Conservation (phyloP, 2,888 invertebrate species). For the Glomeris marginata region DNA sequence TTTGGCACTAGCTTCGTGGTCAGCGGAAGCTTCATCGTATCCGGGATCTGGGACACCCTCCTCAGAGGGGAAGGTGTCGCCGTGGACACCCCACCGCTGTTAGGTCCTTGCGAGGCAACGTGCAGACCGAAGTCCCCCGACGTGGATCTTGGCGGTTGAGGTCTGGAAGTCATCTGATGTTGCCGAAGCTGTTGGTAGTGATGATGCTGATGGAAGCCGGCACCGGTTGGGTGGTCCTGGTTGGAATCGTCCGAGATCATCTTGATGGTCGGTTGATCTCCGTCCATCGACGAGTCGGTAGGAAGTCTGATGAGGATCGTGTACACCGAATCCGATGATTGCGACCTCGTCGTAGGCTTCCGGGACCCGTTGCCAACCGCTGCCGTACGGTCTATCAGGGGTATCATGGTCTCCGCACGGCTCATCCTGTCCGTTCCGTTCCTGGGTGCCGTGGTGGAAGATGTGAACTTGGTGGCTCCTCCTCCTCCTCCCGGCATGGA, state of each 20-base stretch:
- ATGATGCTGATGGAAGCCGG: background rate
- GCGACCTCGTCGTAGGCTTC: constrained; percentile 14
- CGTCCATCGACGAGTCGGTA: constrained; percentile 28
- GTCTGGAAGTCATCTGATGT: constrained; percentile 2
- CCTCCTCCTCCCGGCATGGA: background rate
- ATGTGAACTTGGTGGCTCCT: background rate
- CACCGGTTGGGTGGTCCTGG: constrained; percentile 3
- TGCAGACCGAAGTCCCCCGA: background rate
- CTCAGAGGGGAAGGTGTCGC: constrained; percentile 39
- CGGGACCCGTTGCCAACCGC: constrained; percentile 5
- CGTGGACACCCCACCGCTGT: background rate
- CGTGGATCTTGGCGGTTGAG: constrained; percentile 3
- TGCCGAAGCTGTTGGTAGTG: background rate
- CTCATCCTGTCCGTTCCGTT: background rate
- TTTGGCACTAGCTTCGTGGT: constrained; percentile 73
- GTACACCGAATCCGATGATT: constrained; percentile 46
- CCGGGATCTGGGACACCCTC: constrained; percentile 16
- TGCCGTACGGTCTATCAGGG: constrained; percentile 12
- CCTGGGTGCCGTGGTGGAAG: background rate
- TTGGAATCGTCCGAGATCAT: constrained; percentile 23
- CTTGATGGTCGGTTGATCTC: constrained; percentile 22
- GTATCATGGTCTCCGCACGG: constrained; percentile 13
- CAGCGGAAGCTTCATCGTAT: constrained; percentile 18
- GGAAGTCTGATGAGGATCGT: constrained; percentile 83
- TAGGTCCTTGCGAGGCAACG: background rate